phyloP scores from a whole-genome alignment of 2,888 invertebrate genomes.

The Morpho deidamia region DNA sequence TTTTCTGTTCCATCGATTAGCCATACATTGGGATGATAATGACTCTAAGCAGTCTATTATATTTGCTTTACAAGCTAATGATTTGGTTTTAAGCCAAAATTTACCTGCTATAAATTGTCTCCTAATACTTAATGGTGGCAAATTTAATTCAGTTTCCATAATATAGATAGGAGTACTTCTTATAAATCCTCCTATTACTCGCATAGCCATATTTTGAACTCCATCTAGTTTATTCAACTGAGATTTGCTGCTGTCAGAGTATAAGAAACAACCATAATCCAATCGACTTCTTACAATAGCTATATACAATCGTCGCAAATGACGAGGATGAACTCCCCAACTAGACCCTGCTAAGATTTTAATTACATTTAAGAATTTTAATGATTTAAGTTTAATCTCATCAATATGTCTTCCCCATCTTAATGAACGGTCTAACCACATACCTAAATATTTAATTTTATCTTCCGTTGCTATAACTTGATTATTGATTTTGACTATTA shows the following conservation, averaged over 20 bases:
- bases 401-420: conserved; percentile 31
- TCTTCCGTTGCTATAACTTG: conserved; percentile 13
- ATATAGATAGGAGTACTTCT: conserved; percentile 16
- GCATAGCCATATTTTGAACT: conserved; percentile 15
- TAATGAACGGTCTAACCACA: conserved; percentile 29
- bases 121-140: conserved; percentile 11
- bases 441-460: conserved; percentile 28
- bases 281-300: conserved; percentile 28
- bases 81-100: conserved; percentile 8
- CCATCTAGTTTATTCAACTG: conserved; percentile 12
- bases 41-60: neutral
- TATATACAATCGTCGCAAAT: conserved; percentile 28
- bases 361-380: conserved; percentile 28
- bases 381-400: conserved; percentile 17
- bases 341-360: conserved; percentile 26
- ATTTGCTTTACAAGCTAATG: neutral
- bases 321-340: conserved; percentile 29
- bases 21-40: neutral
- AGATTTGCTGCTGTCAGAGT: conserved; percentile 2
- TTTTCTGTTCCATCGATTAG: neutral
- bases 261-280: conserved; percentile 18
- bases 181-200: conserved; percentile 18
- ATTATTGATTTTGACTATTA: conserved; percentile 14
- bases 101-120: conserved; percentile 11
- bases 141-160: conserved; percentile 15